Percentiles rank a stretch among this genome's conserved stretches.
Evolutionary conservation across 2,888 invertebrate genomes (phyloP).

Genomic region (Acronicta leporina): DNA sequence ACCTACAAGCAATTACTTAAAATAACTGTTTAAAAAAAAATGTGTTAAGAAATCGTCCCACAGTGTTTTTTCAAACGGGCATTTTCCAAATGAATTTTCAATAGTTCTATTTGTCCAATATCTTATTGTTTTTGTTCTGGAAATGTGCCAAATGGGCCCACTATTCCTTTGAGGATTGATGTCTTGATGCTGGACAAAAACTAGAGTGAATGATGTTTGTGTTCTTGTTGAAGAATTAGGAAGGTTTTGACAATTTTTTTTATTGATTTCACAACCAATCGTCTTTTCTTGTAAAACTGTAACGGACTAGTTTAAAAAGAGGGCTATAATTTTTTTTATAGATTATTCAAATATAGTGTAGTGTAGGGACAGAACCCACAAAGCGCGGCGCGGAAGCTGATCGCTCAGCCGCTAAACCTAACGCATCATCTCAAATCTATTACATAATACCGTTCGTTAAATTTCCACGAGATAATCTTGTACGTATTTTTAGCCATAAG

Average conservation of each 20-base stretch:
- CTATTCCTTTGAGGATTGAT: constrained; percentile 76
- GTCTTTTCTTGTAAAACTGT: no score
- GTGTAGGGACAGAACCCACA: no score
- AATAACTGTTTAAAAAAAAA: not conserved
- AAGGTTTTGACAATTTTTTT: constrained; percentile 37
- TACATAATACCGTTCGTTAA: no score
- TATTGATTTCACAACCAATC: no score
- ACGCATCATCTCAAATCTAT: no score
- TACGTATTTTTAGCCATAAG: no score
- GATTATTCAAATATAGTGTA: no score
- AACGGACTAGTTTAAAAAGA: no score
- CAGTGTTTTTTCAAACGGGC: constrained; percentile 24
- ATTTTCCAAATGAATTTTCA: constrained; percentile 67
- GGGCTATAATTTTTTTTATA: no score
- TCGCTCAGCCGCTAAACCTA: no score
- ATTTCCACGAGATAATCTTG: no score
- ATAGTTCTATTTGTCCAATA: constrained; percentile 72
- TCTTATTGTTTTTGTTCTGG: constrained; percentile 80
- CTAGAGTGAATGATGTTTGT: constrained; percentile 68
- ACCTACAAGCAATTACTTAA: not conserved
- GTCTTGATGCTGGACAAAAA: constrained; percentile 69
- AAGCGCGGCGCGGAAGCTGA: no score
- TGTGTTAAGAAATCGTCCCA: constrained; percentile 9
- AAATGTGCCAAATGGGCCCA: constrained; percentile 77
- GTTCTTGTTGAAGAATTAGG: constrained; percentile 50